Evolutionary conservation across 2,888 invertebrate genomes (phyloP), one percentile per base, ranked within the genome.

Genomic region (Mellilla xanthometata): DNA sequence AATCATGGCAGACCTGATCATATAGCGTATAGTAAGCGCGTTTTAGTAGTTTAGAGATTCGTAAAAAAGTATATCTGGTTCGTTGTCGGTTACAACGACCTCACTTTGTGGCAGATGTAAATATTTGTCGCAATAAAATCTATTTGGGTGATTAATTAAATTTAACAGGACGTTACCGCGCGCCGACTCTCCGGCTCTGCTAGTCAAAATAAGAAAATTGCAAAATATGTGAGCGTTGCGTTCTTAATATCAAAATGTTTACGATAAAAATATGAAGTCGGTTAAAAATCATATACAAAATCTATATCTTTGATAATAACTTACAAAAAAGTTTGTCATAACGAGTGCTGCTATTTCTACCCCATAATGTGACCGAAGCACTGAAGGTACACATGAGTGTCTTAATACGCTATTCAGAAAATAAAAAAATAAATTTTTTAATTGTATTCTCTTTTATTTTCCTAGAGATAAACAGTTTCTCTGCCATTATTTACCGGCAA

Each of bases 91-190:
- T 47, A 41, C 38, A 47, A 24, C 41, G 41, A 41, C 32, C 41
- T 41, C 47, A 72, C 68, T 76, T 72, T 71, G 58, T 68, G 62
- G 64, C 58, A 69, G 73, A 76, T 72, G 72, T 79, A 81, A 82
- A 83, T 81, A 81, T 81, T 81, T 81, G 70, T 68, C 61, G 76
- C 69, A 77, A 79, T 82, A 48, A 81, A 81, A 80, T 78, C 77
- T 81, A 77, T 82, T 81, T 76, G 66, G 69, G 77, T 78, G 33
- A 48, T 48, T 81, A 80, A 77, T 79, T 78, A 73, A 74, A 74
- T 73, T 62, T 66, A 69, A 60, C 62, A 68, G 68, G 72, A 68
- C 67, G 70, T 72, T 71, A 70, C 71, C 71, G 63, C 55, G 60
- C 62, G 59, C 56, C 6, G 13, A 19, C 8, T 28, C 2, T 28